Evolutionary conservation across 2,888 invertebrate genomes (phyloP).

Genomic region (Cylindroiulus punctatus): DNA sequence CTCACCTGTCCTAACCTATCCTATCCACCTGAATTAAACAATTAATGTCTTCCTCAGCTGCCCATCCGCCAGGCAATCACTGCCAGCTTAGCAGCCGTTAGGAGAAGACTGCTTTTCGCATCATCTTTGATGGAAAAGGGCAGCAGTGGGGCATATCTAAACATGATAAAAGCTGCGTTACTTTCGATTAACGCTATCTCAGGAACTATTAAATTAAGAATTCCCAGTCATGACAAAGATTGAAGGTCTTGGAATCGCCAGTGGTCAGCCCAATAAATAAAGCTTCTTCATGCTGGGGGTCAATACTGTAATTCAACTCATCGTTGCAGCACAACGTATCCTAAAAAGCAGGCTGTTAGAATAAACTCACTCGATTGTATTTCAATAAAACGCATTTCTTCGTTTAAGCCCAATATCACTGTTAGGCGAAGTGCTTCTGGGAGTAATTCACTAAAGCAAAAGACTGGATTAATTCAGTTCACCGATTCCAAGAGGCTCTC

Average conservation of each 20-base stretch:
- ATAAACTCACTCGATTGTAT: background rate
- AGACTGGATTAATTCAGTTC: background rate
- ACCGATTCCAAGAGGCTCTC: background rate
- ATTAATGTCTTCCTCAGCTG: no score
- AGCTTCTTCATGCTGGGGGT: background rate
- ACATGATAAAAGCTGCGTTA: no score
- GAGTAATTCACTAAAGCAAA: constrained; percentile 15
- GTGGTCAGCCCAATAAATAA: background rate
- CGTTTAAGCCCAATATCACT: background rate
- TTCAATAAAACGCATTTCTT: background rate
- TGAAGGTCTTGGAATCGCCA: background rate
- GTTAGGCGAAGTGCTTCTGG: background rate
- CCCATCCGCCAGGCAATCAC: no score
- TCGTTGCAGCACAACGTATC: background rate
- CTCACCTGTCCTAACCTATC: no score
- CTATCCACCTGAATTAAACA: no score
- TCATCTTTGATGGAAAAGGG: no score
- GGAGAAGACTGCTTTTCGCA: no score
- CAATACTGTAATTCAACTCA: background rate
- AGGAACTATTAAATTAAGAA: no score
- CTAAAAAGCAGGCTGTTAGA: background rate
- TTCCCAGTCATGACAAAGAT: no score
- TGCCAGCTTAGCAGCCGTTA: no score
- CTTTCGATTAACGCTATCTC: background rate
- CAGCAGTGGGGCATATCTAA: no score